These are phyloP conservation scores for Sinocyclocheilus anophthalmus DNA, from an alignment of 2,113 vertebrate genomes.

Conservation along the genomic window DNA sequence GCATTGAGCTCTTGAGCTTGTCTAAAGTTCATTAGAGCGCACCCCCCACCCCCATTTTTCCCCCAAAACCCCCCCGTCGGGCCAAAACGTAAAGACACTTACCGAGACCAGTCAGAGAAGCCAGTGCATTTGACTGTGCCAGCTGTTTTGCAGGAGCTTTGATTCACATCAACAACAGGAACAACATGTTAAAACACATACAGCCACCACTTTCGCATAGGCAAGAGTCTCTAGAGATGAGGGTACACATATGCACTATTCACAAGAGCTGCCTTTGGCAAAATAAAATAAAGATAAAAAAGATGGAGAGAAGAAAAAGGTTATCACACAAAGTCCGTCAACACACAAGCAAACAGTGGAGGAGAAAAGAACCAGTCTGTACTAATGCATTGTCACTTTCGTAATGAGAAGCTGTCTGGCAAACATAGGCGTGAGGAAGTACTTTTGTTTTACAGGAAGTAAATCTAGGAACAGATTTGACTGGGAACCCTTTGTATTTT, in stretches of 20 bases:
- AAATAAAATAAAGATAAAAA: constrained; percentile 57
- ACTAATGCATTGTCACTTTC: constrained; percentile 71
- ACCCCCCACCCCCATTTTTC: too few relatives aligned
- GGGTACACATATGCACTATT: constrained; percentile 94
- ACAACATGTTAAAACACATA: constrained; percentile 99
- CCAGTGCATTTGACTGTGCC: constrained; percentile 99
- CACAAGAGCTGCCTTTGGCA: constrained; percentile 89
- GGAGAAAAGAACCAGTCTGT: constrained; percentile 70
- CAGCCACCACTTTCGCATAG: constrained; percentile 97
- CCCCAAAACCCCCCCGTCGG: constrained; percentile 70
- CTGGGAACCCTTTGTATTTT: constrained; percentile 31
- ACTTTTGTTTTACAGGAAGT: constrained; percentile 49
- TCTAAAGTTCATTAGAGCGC: not conserved
- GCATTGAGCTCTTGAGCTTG: constrained; percentile 36
- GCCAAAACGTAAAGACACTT: constrained; percentile 86
- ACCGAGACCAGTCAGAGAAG: constrained; percentile 99
- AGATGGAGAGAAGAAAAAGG: constrained; percentile 81
- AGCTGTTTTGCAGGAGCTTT: constrained; percentile 99
- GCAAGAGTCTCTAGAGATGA: constrained; percentile 88
- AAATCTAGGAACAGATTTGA: constrained; percentile 56
- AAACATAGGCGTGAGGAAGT: constrained; percentile 41
- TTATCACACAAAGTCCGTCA: constrained; percentile 72
- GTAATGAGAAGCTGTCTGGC: constrained; percentile 51
- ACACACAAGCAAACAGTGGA: constrained; percentile 68
- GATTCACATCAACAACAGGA: constrained; percentile 91